A percentile compares a stretch with the other conserved stretches of the same genome.
phyloP scores from a whole-genome alignment of 2,797 vertebrate species.

The Clangula hyemalis region DNA sequence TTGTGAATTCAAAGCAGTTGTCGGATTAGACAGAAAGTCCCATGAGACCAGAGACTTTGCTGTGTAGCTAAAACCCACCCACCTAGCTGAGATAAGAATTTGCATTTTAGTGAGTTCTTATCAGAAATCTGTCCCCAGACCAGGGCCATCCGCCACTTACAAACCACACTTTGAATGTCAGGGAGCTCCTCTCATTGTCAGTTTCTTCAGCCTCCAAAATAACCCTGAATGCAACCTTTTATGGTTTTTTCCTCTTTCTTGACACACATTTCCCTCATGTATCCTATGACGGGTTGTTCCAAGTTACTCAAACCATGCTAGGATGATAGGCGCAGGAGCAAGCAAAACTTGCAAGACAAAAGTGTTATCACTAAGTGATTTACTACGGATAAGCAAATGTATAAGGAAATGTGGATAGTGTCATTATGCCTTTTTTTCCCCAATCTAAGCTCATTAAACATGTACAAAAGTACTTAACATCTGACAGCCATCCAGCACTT shows the following conservation, averaged over 20 bases:
- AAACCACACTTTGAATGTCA: background rate
- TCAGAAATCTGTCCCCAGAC: conserved; percentile 1
- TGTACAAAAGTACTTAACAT: background rate
- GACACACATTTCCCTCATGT: background rate
- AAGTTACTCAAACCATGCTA: background rate
- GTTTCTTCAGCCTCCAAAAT: background rate
- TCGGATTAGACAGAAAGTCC: conserved; percentile 27
- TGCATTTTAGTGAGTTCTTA: conserved; percentile 17
- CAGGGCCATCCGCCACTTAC: background rate
- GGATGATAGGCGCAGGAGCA: background rate
- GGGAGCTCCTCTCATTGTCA: background rate
- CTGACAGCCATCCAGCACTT: background rate
- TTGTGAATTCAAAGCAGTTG: conserved; percentile 29
- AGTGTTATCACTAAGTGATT: background rate
- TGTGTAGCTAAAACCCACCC: background rate
- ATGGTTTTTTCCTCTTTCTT: background rate
- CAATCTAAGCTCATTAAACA: background rate
- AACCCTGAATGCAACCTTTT: background rate
- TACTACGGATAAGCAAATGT: background rate
- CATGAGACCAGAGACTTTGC: background rate
- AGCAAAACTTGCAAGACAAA: background rate
- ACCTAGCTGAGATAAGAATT: conserved; percentile 32
- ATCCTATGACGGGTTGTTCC: background rate
- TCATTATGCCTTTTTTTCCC: background rate
- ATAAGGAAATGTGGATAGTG: background rate